Conservation (phyloP, 2,888 invertebrate species). For the Stictocephala bisonia region DNA sequence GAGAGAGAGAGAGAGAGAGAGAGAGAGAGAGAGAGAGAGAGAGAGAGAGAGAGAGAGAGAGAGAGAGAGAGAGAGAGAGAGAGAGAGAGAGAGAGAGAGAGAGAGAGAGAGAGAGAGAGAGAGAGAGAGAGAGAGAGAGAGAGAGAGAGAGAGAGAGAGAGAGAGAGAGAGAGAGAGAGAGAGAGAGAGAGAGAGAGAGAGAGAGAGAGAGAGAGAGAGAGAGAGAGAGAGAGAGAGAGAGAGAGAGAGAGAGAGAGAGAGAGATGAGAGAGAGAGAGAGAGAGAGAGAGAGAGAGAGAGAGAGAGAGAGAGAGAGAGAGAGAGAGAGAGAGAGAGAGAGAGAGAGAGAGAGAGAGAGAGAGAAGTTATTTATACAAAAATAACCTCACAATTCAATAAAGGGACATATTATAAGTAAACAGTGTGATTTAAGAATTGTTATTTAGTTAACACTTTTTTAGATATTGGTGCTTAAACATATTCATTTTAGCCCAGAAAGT, state of each 20-base stretch:
- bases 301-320: background rate
- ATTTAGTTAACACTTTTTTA: too few species aligned
- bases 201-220: conserved; percentile 6
- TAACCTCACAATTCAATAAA: too few species aligned
- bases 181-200: background rate
- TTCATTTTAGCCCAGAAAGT: too few species aligned
- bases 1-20: background rate
- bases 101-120: background rate
- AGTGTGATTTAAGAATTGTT: too few species aligned
- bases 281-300: background rate
- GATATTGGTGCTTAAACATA: too few species aligned
- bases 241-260: background rate
- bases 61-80: background rate
- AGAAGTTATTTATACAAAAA: too few species aligned
- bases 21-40: too few species aligned
- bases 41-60: background rate
- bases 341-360: too few species aligned
- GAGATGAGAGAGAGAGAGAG: background rate
- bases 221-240: background rate
- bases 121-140: background rate
- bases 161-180: background rate
- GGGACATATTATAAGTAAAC: background rate
- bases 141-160: background rate
- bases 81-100: background rate
- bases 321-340: background rate